These are phyloP conservation scores for Andrena haemorrhoa DNA, from an alignment of 2,888 invertebrate species.

Conservation along the genomic window DNA sequence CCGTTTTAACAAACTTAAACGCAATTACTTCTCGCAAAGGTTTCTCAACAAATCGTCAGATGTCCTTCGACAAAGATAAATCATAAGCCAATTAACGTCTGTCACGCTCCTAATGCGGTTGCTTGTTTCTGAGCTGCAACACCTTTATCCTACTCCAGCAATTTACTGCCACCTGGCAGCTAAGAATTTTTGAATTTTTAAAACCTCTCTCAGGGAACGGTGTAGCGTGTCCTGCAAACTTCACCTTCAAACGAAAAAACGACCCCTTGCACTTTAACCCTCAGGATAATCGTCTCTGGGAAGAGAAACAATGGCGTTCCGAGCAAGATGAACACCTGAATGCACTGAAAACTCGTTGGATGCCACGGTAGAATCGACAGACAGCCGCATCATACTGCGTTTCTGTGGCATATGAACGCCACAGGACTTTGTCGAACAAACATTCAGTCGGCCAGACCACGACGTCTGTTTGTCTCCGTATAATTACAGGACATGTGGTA, in stretches of 20 bases:
- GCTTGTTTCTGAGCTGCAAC: conserved; percentile 28
- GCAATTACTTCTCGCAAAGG: background rate
- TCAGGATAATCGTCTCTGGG: too few species aligned
- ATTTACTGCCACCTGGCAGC: conserved; percentile 26
- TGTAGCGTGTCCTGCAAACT: conserved; percentile 46
- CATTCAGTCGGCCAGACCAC: too few species aligned
- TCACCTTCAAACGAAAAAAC: background rate
- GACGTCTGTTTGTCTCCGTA: too few species aligned
- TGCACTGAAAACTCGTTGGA: background rate
- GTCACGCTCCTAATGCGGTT: conserved; percentile 46
- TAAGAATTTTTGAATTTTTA: conserved; percentile 61
- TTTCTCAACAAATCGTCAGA: background rate
- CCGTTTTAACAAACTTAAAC: background rate
- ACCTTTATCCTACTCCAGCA: conserved; percentile 5
- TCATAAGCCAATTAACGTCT: conserved; percentile 46
- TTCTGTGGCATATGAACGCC: too few species aligned
- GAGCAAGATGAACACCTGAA: background rate
- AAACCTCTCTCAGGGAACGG: conserved; percentile 45
- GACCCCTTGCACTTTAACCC: background rate
- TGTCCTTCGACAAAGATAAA: too few species aligned
- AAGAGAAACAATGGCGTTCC: conserved; percentile 5
- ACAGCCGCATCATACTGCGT: background rate
- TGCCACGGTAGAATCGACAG: background rate
- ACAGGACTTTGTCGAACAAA: too few species aligned
- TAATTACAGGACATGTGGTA: too few species aligned